Evolutionary conservation across 1,140 invertebrate species (phyloP).

Genomic region (Coenobita brevimanus): DNA sequence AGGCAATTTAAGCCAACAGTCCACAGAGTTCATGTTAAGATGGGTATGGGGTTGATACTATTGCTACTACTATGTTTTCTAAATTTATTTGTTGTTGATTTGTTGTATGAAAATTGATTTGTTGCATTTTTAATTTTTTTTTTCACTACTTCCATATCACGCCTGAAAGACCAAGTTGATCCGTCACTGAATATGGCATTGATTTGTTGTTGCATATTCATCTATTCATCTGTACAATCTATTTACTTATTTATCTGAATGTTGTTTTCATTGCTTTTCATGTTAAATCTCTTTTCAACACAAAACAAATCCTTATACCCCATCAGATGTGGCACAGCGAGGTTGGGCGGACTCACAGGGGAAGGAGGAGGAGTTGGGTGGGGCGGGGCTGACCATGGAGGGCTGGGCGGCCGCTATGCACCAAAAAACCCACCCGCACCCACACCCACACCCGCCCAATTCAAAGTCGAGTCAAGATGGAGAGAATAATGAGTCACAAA

Average conservation of each 20-base stretch:
- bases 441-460: neutral
- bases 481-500: neutral
- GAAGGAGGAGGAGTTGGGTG: neutral
- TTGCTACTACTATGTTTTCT: neutral
- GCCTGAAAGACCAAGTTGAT: too few relatives aligned
- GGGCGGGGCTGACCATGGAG: neutral
- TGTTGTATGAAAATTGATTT: neutral
- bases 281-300: too few relatives aligned
- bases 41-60: neutral
- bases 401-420: neutral
- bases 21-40: too few relatives aligned
- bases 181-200: too few relatives aligned
- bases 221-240: too few relatives aligned
- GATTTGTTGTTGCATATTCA: too few relatives aligned
- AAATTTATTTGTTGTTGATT: too few relatives aligned
- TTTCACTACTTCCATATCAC: too few relatives aligned
- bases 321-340: neutral
- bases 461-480: neutral
- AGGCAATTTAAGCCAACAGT: too few relatives aligned
- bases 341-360: neutral
- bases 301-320: neutral
- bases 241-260: too few relatives aligned
- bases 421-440: neutral
- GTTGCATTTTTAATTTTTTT: too few relatives aligned
- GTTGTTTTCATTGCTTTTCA: too few relatives aligned